Evolutionary conservation across 2,888 invertebrate genomes (phyloP).

Genomic region (Laothoe populi): DNA sequence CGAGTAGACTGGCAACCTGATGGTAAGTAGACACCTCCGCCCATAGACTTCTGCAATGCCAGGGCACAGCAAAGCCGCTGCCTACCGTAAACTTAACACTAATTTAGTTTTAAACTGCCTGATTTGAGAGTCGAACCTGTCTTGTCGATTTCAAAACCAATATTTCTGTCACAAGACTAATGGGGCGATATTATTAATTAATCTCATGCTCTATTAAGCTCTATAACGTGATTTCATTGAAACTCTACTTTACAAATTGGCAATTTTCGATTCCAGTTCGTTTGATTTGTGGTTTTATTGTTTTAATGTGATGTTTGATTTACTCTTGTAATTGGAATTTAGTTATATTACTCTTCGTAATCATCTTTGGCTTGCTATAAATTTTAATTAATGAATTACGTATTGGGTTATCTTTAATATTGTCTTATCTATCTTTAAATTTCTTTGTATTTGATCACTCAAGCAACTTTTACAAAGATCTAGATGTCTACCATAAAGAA

Average conservation of each 20-base stretch:
- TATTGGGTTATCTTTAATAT: neutral
- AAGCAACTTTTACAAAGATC: neutral
- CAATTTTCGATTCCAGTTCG: neutral
- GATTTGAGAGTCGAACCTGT: too few relatives aligned
- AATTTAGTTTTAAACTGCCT: too few relatives aligned
- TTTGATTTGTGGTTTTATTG: neutral
- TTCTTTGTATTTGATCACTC: too few relatives aligned
- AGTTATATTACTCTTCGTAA: neutral
- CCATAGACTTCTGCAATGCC: too few relatives aligned
- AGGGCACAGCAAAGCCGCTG: too few relatives aligned
- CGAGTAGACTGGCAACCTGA: too few relatives aligned
- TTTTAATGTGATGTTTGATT: neutral
- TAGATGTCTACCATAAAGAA: too few relatives aligned
- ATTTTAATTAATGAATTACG: neutral
- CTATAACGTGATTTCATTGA: neutral
- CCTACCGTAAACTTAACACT: too few relatives aligned
- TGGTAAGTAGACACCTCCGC: too few relatives aligned
- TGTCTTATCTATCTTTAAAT: too few relatives aligned
- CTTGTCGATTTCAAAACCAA: too few relatives aligned
- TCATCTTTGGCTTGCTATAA: neutral
- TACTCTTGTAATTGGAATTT: neutral
- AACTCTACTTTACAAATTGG: neutral
- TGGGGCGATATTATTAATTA: too few relatives aligned
- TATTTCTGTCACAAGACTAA: constrained; percentile 24
- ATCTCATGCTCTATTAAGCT: constrained; percentile 12